Conservation (phyloP, 1,140 invertebrate genomes). For the Drosophila nannoptera region DNA sequence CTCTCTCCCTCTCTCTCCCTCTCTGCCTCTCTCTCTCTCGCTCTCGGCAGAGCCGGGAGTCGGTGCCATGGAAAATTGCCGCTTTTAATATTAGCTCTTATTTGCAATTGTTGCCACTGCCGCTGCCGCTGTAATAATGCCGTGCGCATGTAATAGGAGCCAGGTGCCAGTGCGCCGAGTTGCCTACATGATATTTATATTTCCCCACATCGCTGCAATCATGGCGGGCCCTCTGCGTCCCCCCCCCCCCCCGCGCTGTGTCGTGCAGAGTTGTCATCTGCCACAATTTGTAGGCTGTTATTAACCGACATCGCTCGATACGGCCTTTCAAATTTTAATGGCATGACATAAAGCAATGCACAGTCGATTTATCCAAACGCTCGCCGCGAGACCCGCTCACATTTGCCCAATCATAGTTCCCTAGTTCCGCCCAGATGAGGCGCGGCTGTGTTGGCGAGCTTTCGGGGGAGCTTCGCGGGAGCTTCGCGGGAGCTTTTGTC, state of each 20-base stretch:
- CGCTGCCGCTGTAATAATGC: conserved; percentile 66
- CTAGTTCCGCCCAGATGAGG: neutral
- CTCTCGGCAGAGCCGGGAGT: conserved; percentile 11
- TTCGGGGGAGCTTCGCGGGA: no score
- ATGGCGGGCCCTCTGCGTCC: conserved; percentile 28
- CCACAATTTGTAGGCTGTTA: conserved; percentile 74
- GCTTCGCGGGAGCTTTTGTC: neutral
- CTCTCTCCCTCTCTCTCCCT: no score
- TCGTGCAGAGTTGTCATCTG: conserved; percentile 61
- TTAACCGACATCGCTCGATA: conserved; percentile 71
- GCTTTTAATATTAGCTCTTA: conserved; percentile 77
- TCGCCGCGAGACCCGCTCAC: conserved; percentile 5
- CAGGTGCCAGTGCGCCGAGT: conserved; percentile 73
- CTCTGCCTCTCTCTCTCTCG: no score
- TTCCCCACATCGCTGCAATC: conserved; percentile 60
- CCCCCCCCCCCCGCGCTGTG: neutral
- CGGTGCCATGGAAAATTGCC: conserved; percentile 71
- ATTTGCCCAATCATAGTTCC: conserved; percentile 13
- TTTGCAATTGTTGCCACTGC: conserved; percentile 60
- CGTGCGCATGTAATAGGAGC: conserved; percentile 75
- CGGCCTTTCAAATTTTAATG: conserved; percentile 63
- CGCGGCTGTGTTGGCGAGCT: conserved; percentile 1
- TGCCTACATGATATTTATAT: conserved; percentile 64
- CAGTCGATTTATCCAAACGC: conserved; percentile 36
- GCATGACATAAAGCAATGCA: conserved; percentile 59